Evolutionary conservation across 2,113 vertebrate genomes (phyloP), one percentile per base, ranked within the genome.

Genomic region (Orcinus orca): DNA sequence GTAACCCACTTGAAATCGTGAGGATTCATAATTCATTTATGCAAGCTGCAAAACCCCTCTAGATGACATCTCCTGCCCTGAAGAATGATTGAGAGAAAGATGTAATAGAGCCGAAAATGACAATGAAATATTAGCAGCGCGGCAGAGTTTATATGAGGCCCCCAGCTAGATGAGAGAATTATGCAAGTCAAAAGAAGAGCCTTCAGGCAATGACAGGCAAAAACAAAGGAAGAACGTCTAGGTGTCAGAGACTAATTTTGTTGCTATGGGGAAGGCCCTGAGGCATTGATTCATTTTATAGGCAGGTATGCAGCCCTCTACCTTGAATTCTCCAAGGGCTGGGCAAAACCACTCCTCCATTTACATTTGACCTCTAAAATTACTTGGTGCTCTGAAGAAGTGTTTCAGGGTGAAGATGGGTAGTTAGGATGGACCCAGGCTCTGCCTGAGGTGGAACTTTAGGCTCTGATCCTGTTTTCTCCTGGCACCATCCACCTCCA

Each of bases 11-110:
- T 90, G 92, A 96, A 97, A 93, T 92, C 90, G 18, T 9, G 70
- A 95, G 80, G 85, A 95, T 55, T 97, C 67, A 76, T 96, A 96
- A 97, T 74, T 95, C 96, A 97, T 93, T 97, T 97, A 90, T 92
- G 87, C 95, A 96, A 81, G 79, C 60, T 0, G 1, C 93, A 96
- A 73, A 94, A 95, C 88, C 73, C 58, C 55, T 94, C 89, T 89
- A 44, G 95, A 90, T 93, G 96, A 96, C 96, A 97, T 84, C 38
- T 81, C 41, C 33, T 77, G 50, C 68, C 92, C 79, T 87, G 84
- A 96, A 92, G 83, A 97, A 89, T 84, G 96, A 96, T 86, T 86
- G 97, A 98, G 82, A 94, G 92, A 93, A 96, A 58, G 83, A 88
- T 74, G 80, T 74, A 92, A 92, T 29, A 67, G 53, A 84, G 76